These are phyloP conservation scores for Morpho helenor DNA, from an alignment of 2,888 invertebrate species.

Conservation along the genomic window DNA sequence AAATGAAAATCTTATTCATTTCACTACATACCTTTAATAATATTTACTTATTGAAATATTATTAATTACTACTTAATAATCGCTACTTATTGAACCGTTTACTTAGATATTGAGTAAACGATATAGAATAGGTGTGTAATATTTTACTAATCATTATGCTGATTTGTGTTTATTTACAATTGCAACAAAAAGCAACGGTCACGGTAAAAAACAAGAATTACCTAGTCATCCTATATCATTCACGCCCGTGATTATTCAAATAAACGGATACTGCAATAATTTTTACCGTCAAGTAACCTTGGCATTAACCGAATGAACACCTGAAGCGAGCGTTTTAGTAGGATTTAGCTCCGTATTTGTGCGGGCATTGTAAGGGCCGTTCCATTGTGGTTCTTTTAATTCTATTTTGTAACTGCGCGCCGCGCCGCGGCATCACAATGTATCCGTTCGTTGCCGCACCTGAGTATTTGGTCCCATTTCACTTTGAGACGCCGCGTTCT, in stretches of 20 bases:
- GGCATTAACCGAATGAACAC: slow-evolving; percentile 37
- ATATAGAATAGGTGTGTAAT: too few species aligned
- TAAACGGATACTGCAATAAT: slow-evolving; percentile 1
- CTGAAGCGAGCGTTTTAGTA: slow-evolving; percentile 35
- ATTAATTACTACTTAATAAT: too few species aligned
- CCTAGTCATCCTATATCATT: too few species aligned
- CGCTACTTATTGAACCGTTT: too few species aligned
- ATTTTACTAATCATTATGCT: too few species aligned
- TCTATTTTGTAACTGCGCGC: slow-evolving; percentile 53
- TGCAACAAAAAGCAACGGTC: too few species aligned
- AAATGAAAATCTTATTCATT: too few species aligned
- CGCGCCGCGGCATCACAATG: slow-evolving; percentile 51
- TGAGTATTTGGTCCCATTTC: slow-evolving; percentile 64
- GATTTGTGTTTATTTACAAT: too few species aligned
- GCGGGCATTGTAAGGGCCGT: slow-evolving; percentile 58
- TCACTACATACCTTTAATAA: too few species aligned
- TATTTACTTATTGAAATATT: too few species aligned
- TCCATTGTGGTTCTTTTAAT: slow-evolving; percentile 70
- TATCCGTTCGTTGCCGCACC: slow-evolving; percentile 54
- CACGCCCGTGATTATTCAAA: not conserved
- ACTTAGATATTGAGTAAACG: too few species aligned
- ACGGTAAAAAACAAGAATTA: too few species aligned
- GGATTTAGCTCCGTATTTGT: slow-evolving; percentile 47
- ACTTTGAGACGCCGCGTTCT: slow-evolving; percentile 58
- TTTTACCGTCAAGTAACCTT: slow-evolving; percentile 23